Base-by-base conservation (phyloP, 2,113 vertebrate genomes). In the Thamnophis sirtalis region DNA sequence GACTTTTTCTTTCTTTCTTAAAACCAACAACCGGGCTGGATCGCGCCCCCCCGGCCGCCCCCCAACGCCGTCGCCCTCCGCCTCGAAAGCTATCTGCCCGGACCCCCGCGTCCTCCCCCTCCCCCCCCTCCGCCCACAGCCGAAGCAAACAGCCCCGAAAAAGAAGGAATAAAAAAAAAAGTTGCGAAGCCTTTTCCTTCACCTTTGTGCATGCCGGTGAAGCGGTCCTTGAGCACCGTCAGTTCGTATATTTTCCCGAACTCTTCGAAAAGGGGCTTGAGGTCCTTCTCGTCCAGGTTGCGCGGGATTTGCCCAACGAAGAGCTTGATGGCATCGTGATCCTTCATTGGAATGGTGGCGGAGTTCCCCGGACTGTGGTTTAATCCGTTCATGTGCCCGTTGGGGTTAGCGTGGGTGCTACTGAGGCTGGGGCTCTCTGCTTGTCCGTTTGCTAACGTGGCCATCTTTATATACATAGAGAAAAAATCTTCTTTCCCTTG, bases 121-220 rank as follows among this genome's bases (percentile, higher is more conserved):
- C 94, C 43, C 2, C 94, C 80, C 60, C 92, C 90, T 91, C 87
- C 4, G 92, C 91, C 91, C 94, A 56, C 17, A 55, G 17, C 53
- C 89, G 22, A 54, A 28, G 53, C 19, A 58, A 60, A 1, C 1
- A 58, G 60, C 38, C 1, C 38, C 1, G 38, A 7, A 55, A 1
- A 55, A 55, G 54, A 55, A 55, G 54, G 1, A 11, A 58, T 58
- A n/a, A 89, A 92, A 92, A 97, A 96, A 98, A 98, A 98, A 98
- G 97, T 98, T 97, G 95, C 24, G 96, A 91, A 92, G 92, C 96
- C 96, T 96, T 93, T 92, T 43, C 43, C 96, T 98, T 97, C 97
- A 99, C 99, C 99, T 99, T 99, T 99, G 98, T 99, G 99, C 99
- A 99, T 99, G 98, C 99, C 99, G 94, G 99, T 99, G 98, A 99